Evolutionary conservation across 2,888 invertebrate species (phyloP).

Genomic region (Megalurothrips usitatus): DNA sequence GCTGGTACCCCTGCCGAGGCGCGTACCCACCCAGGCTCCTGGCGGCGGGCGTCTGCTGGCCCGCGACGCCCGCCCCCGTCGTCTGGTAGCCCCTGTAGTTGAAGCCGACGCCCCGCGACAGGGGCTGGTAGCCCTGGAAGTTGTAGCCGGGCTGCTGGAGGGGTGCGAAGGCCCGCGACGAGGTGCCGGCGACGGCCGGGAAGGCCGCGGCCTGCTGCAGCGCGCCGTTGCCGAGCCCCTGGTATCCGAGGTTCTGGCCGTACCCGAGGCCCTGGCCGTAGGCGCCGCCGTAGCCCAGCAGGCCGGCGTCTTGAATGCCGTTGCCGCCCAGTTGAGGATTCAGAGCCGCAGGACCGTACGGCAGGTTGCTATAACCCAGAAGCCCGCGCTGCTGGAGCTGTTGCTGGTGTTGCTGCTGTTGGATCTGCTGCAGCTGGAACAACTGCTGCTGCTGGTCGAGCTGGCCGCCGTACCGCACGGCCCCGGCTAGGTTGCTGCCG

Average conservation of each 20-base stretch:
- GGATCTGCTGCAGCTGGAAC: neutral
- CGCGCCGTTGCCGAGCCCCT: neutral
- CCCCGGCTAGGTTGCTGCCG: neutral
- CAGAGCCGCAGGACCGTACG: neutral
- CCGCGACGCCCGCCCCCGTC: neutral
- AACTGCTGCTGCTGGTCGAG: neutral
- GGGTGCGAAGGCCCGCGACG: too few species aligned
- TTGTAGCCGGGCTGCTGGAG: neutral
- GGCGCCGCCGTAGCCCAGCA: neutral
- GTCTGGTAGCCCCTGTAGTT: conserved; percentile 15
- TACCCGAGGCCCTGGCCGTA: neutral
- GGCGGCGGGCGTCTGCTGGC: neutral
- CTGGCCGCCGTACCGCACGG: neutral
- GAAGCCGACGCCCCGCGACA: neutral
- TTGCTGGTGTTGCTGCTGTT: neutral
- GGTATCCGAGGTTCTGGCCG: neutral
- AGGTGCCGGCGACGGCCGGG: too few species aligned
- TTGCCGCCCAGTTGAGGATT: neutral
- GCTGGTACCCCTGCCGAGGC: neutral
- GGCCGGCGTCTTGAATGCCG: neutral
- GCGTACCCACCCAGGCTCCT: neutral
- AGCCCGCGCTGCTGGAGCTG: neutral
- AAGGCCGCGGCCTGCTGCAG: neutral
- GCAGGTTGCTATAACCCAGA: neutral
- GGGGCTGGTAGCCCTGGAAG: neutral